phyloP scores from a whole-genome alignment of 2,113 vertebrate genomes.

The Eulemur rufifrons region DNA sequence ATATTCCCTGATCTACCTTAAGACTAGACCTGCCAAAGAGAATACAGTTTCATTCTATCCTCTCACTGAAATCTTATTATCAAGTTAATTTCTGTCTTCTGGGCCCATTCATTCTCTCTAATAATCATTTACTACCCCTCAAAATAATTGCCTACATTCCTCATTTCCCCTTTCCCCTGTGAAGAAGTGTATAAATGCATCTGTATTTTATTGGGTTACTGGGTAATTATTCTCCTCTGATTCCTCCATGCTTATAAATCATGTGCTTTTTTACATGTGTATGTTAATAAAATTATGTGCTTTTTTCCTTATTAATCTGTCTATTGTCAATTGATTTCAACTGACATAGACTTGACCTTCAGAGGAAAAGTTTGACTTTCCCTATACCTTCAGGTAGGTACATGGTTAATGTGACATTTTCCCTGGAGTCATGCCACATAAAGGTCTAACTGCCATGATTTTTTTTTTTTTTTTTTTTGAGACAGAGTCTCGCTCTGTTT shows the following conservation, averaged over 20 bases:
- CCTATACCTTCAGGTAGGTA: background rate
- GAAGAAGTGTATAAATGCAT: background rate
- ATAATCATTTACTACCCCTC: background rate
- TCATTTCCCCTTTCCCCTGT: background rate
- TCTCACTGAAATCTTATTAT: background rate
- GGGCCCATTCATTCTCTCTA: background rate
- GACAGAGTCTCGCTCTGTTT: too few relatives aligned
- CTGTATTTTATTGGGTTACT: too few relatives aligned
- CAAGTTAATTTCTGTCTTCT: background rate
- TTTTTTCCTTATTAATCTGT: background rate
- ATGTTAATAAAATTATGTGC: background rate
- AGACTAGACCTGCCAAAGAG: background rate
- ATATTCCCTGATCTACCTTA: background rate
- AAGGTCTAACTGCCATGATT: background rate
- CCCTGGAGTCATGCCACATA: background rate
- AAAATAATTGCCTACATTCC: background rate
- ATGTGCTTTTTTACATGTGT: background rate
- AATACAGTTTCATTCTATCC: background rate
- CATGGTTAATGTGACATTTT: background rate
- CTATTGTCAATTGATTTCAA: background rate
- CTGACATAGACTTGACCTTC: background rate
- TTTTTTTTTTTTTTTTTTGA: background rate
- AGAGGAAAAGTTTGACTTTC: background rate
- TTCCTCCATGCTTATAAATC: background rate
- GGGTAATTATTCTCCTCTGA: background rate